A percentile compares a stretch with the other conserved stretches of the same genome.
phyloP scores from a whole-genome alignment of 2,888 invertebrate genomes.

The Hanleya hanleyi region DNA sequence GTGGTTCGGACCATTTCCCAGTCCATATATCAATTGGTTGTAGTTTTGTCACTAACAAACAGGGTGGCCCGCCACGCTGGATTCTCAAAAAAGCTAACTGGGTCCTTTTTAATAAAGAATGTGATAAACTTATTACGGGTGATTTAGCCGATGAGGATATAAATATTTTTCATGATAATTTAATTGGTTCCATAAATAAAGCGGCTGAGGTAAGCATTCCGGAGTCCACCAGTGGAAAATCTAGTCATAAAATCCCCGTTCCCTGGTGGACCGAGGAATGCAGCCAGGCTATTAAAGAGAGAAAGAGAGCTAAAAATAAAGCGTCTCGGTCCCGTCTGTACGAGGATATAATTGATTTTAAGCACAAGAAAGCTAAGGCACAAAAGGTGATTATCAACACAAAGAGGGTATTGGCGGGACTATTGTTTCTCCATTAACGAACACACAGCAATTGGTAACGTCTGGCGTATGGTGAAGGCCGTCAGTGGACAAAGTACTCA shows the following conservation, averaged over 20 bases:
- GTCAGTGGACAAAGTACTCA: background rate
- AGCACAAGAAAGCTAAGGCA: background rate
- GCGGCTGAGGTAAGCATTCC: background rate
- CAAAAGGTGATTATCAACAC: background rate
- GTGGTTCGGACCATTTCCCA: background rate
- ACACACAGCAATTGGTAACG: background rate
- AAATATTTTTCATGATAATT: background rate
- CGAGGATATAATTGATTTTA: background rate
- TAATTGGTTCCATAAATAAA: background rate
- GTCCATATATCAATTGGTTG: background rate
- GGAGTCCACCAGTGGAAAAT: background rate
- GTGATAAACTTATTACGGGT: too few relatives aligned
- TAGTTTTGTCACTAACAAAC: background rate
- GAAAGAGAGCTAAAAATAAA: background rate
- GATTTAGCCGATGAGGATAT: background rate
- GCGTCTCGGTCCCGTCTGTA: background rate
- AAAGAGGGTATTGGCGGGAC: background rate
- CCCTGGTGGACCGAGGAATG: slow-evolving; percentile 5
- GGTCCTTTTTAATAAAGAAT: background rate
- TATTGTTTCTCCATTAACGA: background rate
- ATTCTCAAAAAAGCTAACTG: slow-evolving; percentile 3
- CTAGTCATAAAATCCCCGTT: background rate
- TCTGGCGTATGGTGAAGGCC: background rate
- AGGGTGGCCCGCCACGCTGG: background rate
- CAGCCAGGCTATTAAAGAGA: background rate